Evolutionary conservation across 2,797 vertebrate genomes (phyloP), one percentile per base, ranked within the genome.

Genomic region (Pseudomugil gertrudae): DNA sequence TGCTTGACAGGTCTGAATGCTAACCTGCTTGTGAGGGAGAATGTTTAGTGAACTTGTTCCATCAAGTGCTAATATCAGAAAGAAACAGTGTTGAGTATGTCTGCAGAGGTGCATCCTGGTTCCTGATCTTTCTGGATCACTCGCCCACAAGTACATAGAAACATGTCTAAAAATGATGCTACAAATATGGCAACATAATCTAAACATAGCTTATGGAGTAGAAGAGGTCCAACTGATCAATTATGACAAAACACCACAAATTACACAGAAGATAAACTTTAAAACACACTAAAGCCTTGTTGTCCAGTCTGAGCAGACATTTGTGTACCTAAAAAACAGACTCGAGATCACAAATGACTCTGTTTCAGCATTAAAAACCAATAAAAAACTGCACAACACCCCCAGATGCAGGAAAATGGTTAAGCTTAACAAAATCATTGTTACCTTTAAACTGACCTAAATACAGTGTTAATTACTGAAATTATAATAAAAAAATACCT

Each of bases 261-360:
- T 29, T 21, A 64, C 27, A 57, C 21, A 63, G 29, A 47, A 40
- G 5, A 17, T 4, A 13, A 38, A 17, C 2, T 40, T 47, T 40
- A 14, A 64, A 48, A 40, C 36, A 17, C 1, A n/a, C 2, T 43
- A n/a, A 43, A 1, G 15, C 14, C 19, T 43, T 38, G 3, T 50
- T 62, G 23, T 38, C 14, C 36, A 15, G 17, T 38, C 45, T 52
- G 58, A 52, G 9, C 3, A 5, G 38, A 30, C 14, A 35, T 5
- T 27, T 50, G 9, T 51, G 29, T 10, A 23, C 1, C 6, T 26
- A 50, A 66, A 68, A 9, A n/a, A n/a, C 53, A 10, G 74, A 66
- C 56, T 51, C 27, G 65, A 57, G 15, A 33, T 53, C 9, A 52
- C 40, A 55, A 66, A 54, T 27, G 55, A 26, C 21, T 63, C 56